Percentiles rank a stretch among this genome's conserved stretches.
Conservation (phyloP, 2,113 vertebrate genomes). For the Dasypus novemcinctus region DNA sequence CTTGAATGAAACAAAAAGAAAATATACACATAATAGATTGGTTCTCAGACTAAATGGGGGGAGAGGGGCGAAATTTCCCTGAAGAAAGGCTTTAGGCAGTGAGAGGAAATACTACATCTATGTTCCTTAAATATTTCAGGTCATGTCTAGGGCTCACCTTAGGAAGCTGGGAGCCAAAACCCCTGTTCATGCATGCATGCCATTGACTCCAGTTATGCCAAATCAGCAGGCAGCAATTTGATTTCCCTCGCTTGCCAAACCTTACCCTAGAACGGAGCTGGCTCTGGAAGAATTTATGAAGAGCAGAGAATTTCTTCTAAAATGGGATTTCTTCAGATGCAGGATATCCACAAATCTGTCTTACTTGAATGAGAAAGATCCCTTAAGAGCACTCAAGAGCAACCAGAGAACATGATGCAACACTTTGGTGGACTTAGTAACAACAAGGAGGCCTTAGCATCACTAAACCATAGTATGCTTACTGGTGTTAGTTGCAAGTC, state of each 20-base stretch:
- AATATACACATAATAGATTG: not conserved
- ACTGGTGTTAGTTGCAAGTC: not conserved
- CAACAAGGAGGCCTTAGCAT: not conserved
- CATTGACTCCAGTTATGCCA: conserved; percentile 26
- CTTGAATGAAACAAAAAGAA: conserved; percentile 5
- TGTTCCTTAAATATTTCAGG: conserved; percentile 22
- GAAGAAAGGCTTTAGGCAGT: not conserved
- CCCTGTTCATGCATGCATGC: conserved; percentile 4
- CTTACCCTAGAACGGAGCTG: not conserved
- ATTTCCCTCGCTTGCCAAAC: conserved; percentile 40
- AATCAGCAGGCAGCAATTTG: conserved; percentile 33
- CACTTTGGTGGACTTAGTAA: not conserved
- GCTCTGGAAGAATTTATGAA: not conserved
- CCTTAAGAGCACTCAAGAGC: not conserved
- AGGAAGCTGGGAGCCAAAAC: not conserved
- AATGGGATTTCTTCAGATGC: not conserved
- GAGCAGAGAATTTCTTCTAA: not conserved
- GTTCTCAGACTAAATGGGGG: not conserved
- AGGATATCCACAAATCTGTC: not conserved
- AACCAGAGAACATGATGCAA: not conserved
- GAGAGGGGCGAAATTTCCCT: not conserved
- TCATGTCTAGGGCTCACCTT: conserved; percentile 9
- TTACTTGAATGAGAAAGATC: not conserved
- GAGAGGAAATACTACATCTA: not conserved
- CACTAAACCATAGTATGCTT: not conserved